phyloP scores from a whole-genome alignment of 2,113 vertebrate genomes.

The Ciconia stormi region DNA sequence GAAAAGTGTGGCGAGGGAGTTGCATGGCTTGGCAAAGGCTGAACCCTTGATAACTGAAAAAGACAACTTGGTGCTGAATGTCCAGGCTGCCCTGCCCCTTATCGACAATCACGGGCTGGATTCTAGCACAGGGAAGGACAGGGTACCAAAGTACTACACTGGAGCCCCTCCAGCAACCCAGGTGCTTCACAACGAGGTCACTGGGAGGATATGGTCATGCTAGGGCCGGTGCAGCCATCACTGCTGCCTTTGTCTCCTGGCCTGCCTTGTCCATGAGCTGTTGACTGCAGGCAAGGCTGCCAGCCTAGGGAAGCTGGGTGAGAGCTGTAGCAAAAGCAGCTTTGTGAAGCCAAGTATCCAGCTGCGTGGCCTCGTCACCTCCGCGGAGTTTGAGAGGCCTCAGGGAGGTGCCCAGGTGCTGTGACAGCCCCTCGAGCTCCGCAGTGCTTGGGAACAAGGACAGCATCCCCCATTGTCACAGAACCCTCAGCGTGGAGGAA shows the following conservation, averaged over 20 bases:
- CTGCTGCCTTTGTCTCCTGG: not conserved
- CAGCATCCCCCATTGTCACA: not conserved
- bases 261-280: not conserved
- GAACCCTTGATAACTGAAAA: not conserved
- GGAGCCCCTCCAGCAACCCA: not conserved
- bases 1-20: not conserved
- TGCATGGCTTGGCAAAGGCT: not conserved
- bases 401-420: not conserved
- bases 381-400: fast-evolving
- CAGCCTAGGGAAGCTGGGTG: not conserved
- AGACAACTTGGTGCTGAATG: not conserved
- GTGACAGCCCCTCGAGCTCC: not conserved
- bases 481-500: not conserved
- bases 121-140: not conserved
- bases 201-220: fast-evolving
- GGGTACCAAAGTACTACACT: not conserved
- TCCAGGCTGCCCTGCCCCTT: not conserved
- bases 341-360: not conserved
- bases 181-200: not conserved
- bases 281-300: not conserved
- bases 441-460: fast-evolving
- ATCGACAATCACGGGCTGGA: not conserved
- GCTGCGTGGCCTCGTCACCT: not conserved
- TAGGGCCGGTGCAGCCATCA: not conserved
- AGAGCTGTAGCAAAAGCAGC: not conserved